Evolutionary conservation across 2,113 vertebrate species (phyloP).

Genomic region (Cavia aperea): DNA sequence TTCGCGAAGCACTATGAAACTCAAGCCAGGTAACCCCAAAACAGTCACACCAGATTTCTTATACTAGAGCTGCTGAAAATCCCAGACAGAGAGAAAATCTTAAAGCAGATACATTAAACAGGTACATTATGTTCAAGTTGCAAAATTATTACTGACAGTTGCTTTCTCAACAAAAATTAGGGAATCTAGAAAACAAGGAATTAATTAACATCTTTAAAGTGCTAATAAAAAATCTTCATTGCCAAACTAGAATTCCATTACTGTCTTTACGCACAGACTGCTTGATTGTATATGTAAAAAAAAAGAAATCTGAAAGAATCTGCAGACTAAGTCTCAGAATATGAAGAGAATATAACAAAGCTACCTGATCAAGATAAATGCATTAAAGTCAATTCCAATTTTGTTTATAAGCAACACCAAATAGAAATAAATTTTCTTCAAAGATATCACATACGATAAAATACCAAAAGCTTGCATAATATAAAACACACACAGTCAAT

Average conservation of each 20-base stretch:
- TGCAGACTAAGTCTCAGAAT: background rate
- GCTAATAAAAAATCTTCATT: slow-evolving; percentile 3
- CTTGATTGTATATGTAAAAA: background rate
- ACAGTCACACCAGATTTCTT: background rate
- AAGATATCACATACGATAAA: background rate
- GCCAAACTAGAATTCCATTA: slow-evolving; percentile 27
- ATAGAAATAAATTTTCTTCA: background rate
- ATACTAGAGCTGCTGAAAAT: background rate
- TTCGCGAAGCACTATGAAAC: background rate
- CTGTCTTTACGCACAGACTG: background rate
- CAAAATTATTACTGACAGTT: background rate
- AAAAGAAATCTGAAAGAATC: background rate
- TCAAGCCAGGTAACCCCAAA: background rate
- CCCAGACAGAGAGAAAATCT: background rate
- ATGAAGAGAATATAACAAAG: background rate
- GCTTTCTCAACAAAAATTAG: slow-evolving; percentile 32
- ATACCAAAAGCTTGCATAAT: background rate
- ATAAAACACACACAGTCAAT: background rate
- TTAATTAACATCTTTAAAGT: slow-evolving; percentile 33
- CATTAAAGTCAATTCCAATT: background rate
- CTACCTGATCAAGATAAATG: background rate
- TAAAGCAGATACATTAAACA: background rate
- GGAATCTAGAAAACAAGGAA: slow-evolving; percentile 21
- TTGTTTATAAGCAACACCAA: background rate
- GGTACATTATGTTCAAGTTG: background rate